Base-by-base conservation (phyloP, 1,140 invertebrate genomes). In the Carcinoscorpius rotundicauda region DNA sequence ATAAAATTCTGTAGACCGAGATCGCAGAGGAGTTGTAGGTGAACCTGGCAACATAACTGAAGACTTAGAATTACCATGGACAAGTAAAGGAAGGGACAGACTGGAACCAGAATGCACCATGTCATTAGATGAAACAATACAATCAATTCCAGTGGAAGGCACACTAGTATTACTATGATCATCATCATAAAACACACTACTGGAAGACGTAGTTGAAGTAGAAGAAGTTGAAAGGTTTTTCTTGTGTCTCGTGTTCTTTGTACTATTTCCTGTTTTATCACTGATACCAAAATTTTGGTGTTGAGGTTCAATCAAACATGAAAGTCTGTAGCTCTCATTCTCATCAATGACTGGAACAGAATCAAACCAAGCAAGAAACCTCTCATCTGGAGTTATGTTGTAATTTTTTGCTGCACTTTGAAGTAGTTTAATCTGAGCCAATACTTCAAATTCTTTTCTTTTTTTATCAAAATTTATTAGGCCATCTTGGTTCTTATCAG, bases 391-490 rank as follows among this genome's bases (percentile, higher is more conserved):
- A 29, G 82, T 82, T 67, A 99, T 85, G 73, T 89, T 86, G 75
- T 99, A 99, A 3, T 93, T 92, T 76, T 97, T 95, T 0, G 96
- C 94, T n/a, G 97, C 93, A 8, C 93, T 92, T 78, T 99, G 97
- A 5, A 98, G 80, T 62, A 99, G 78, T 76, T 96, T 91, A 59
- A 99, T 95, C 76, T 87, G 95, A 1, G 97, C 97, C 51, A 99
- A 80, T 56, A 99, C 91, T 80, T 99, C 97, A 78, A 99, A 99
- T 79, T 99, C 97, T 80, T 98, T 98, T 67, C 95, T 79, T 67
- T 91, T 85, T 78, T 99, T 99, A 76, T 99, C 96, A 77, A 99
- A 98, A 78, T 99, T 99, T 53, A 99, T 97, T 3, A 99, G 80
- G 66, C 88, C 87, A 51, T 79, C 86, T 6, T 83, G 80, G 64